Percentiles rank a stretch among this genome's conserved stretches.
Conservation (phyloP, 2,797 vertebrate genomes). For the Pseudomugil tenellus region DNA sequence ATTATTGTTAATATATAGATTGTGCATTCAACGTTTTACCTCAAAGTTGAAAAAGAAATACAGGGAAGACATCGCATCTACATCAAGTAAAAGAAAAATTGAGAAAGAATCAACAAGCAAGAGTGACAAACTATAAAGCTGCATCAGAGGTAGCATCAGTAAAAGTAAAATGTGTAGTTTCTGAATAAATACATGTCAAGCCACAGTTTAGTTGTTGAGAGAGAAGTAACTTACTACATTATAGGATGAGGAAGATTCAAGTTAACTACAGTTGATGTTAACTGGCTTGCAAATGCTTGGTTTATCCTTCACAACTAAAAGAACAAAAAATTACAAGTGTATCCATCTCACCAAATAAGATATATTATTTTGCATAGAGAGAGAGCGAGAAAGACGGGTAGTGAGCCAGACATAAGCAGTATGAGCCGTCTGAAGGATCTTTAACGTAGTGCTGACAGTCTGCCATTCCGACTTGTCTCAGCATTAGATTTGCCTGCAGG, state of each 20-base stretch:
- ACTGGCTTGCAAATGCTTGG: not conserved
- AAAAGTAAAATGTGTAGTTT: not conserved
- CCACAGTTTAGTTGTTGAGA: not conserved
- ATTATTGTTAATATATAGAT: not conserved
- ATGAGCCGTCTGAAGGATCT: constrained; percentile 59
- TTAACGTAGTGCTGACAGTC: constrained; percentile 56
- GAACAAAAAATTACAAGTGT: no score
- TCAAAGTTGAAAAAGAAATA: not conserved
- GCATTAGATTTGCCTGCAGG: constrained; percentile 51
- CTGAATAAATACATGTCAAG: not conserved
- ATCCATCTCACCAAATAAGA: not conserved
- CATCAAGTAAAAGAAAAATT: no score
- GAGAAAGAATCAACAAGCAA: no score
- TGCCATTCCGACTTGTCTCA: constrained; percentile 30
- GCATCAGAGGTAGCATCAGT: no score
- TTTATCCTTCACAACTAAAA: not conserved
- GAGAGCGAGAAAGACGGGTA: not conserved
- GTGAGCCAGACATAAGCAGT: constrained; percentile 26
- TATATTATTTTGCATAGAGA: constrained; percentile 3
- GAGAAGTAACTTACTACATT: not conserved
- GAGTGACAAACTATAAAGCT: no score
- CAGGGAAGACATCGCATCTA: no score
- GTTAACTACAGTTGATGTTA: not conserved
- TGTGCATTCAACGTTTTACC: not conserved
- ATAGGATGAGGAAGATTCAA: not conserved